These are phyloP conservation scores for Eurytoma adleriae DNA, from an alignment of 2,888 invertebrate species.

Conservation along the genomic window DNA sequence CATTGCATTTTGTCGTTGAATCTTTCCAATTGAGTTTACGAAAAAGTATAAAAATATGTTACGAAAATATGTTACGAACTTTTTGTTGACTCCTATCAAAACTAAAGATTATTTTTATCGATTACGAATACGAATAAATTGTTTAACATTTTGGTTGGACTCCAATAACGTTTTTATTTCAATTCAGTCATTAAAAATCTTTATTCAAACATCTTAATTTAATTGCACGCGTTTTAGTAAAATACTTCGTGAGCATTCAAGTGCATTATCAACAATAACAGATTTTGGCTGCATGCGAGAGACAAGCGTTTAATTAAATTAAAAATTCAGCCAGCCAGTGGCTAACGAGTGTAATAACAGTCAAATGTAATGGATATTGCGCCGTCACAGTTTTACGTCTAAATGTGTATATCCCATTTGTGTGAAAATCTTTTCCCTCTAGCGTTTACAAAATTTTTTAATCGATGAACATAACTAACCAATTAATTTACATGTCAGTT, in stretches of 20 bases:
- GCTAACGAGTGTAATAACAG: constrained; percentile 52
- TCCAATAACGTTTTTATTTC: too few relatives aligned
- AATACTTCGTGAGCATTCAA: neutral
- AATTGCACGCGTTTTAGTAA: too few relatives aligned
- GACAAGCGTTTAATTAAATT: constrained; percentile 45
- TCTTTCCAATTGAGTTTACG: constrained; percentile 36
- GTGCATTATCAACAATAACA: constrained; percentile 34
- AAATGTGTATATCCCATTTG: neutral
- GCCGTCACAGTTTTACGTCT: constrained; percentile 29
- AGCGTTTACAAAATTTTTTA: neutral
- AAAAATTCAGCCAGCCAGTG: constrained; percentile 42
- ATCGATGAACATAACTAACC: too few relatives aligned
- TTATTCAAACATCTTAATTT: too few relatives aligned
- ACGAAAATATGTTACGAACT: constrained; percentile 43
- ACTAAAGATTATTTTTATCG: constrained; percentile 20
- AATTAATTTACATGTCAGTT: too few relatives aligned
- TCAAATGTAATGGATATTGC: constrained; percentile 53
- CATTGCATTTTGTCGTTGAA: constrained; percentile 19
- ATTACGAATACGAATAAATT: neutral
- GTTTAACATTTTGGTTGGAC: too few relatives aligned
- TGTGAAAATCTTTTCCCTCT: constrained; percentile 22
- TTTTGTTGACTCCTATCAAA: neutral
- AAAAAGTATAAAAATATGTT: constrained; percentile 37
- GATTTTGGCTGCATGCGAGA: constrained; percentile 1
- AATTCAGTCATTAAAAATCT: too few relatives aligned